A percentile compares a stretch with the other conserved stretches of the same genome.
These are phyloP conservation scores for Salvelinus sp. DNA, from an alignment of 2,113 vertebrate species.

Conservation along the genomic window DNA sequence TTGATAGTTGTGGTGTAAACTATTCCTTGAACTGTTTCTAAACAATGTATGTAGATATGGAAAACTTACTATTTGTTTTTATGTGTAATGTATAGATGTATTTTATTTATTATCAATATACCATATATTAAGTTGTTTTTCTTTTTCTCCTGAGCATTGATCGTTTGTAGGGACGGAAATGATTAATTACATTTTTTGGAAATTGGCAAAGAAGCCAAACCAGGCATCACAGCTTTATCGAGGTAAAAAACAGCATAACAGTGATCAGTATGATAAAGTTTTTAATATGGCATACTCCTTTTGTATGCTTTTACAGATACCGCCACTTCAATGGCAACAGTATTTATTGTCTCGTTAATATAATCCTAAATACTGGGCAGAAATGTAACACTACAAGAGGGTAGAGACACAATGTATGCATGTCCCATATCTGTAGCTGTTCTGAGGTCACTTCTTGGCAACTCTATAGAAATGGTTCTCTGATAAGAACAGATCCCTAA, in stretches of 20 bases:
- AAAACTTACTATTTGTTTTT: not conserved
- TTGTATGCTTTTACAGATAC: conserved; percentile 4
- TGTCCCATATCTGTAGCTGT: not conserved
- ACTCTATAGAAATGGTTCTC: conserved; percentile 29
- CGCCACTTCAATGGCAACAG: not conserved
- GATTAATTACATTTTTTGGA: no score
- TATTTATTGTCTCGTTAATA: not conserved
- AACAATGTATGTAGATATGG: not conserved
- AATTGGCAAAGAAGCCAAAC: no score
- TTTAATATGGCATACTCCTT: conserved; percentile 19
- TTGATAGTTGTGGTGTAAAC: not conserved
- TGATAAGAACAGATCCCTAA: conserved; percentile 5
- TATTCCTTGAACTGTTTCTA: not conserved
- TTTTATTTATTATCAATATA: no score
- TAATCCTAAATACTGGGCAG: conserved; percentile 10
- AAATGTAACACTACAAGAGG: not conserved
- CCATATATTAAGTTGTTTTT: no score
- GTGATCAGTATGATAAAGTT: not conserved
- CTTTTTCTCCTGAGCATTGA: no score
- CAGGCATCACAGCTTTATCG: not conserved
- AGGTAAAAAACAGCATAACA: not conserved
- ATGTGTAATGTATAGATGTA: no score
- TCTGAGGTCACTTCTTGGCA: conserved; percentile 32
- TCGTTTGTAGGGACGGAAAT: no score
- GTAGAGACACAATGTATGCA: not conserved